Percentiles rank a stretch among this genome's conserved stretches.
phyloP scores from a whole-genome alignment of 2,797 vertebrate species.

The Tamandua tetradactyla region DNA sequence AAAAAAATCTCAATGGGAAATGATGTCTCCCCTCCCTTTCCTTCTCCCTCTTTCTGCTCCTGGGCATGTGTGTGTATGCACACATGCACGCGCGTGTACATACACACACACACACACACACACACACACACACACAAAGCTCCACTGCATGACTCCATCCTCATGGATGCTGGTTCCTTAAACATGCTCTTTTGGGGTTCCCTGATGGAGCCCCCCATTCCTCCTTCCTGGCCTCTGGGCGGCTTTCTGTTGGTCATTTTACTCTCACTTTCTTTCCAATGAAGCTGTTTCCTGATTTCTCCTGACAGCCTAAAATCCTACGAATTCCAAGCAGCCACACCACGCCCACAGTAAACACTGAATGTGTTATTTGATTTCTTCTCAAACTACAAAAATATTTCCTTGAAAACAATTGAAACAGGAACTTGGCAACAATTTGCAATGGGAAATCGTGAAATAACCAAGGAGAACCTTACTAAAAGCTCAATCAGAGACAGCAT shows the following conservation, averaged over 20 bases:
- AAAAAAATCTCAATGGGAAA: neutral
- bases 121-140: neutral
- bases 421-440: constrained; percentile 54
- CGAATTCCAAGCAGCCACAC: neutral
- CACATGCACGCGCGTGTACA: too few species aligned
- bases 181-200: constrained; percentile 58
- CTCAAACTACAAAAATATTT: constrained; percentile 33
- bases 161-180: constrained; percentile 55
- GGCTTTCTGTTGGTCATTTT: neutral
- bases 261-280: neutral
- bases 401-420: constrained; percentile 63
- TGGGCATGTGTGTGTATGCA: too few species aligned
- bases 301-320: constrained; percentile 41
- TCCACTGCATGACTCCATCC: constrained; percentile 58
- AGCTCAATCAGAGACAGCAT: neutral
- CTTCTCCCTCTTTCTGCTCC: neutral
- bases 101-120: neutral
- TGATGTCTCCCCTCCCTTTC: neutral
- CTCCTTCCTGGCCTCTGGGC: neutral
- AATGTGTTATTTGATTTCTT: constrained; percentile 52
- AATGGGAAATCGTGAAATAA: constrained; percentile 51
- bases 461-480: constrained; percentile 46
- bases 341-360: neutral
- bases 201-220: neutral
- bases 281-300: constrained; percentile 50